phyloP scores from a whole-genome alignment of 1,140 invertebrate genomes.

The Harlomillsia oculata region DNA sequence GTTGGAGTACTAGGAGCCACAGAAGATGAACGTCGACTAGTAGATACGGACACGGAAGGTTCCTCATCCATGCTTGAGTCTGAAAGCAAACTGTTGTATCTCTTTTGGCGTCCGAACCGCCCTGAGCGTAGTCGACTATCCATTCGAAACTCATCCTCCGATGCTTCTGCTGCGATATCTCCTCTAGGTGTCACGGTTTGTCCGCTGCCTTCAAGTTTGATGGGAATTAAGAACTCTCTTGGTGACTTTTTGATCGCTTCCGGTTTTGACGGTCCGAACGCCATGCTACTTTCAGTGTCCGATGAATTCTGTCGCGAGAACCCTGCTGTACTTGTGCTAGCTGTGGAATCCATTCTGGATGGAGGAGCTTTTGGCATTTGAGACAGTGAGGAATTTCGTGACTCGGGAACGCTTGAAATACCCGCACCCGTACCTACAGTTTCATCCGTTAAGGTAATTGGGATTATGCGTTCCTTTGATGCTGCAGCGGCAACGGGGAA shows the following conservation, averaged over 20 bases:
- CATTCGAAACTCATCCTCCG: slow-evolving; percentile 32
- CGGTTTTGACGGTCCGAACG: slow-evolving; percentile 38
- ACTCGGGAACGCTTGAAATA: slow-evolving; percentile 7
- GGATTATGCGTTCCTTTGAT: slow-evolving; percentile 52
- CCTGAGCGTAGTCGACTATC: slow-evolving; percentile 30
- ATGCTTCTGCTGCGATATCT: slow-evolving; percentile 15
- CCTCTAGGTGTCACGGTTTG: slow-evolving; percentile 57
- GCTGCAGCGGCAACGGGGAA: slow-evolving; percentile 46
- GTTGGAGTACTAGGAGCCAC: slow-evolving; percentile 6
- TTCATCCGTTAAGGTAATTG: slow-evolving; percentile 46
- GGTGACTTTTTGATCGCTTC: slow-evolving; percentile 77
- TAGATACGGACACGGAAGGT: slow-evolving; percentile 7
- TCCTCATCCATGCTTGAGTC: slow-evolving; percentile 31
- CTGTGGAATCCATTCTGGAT: not conserved
- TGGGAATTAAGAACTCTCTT: slow-evolving; percentile 81
- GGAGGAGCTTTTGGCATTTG: slow-evolving; percentile 9
- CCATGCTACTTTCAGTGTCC: slow-evolving; percentile 47
- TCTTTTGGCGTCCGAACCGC: slow-evolving; percentile 29
- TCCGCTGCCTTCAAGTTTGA: slow-evolving; percentile 75
- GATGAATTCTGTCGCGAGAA: slow-evolving; percentile 47
- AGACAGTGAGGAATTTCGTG: slow-evolving; percentile 5
- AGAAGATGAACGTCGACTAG: slow-evolving; percentile 5
- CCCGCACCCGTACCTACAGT: not conserved
- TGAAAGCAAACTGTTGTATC: slow-evolving; percentile 24
- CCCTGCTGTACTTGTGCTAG: not conserved